These are phyloP conservation scores for Xiphydria camelus DNA, from an alignment of 2,888 invertebrate genomes.

Conservation along the genomic window DNA sequence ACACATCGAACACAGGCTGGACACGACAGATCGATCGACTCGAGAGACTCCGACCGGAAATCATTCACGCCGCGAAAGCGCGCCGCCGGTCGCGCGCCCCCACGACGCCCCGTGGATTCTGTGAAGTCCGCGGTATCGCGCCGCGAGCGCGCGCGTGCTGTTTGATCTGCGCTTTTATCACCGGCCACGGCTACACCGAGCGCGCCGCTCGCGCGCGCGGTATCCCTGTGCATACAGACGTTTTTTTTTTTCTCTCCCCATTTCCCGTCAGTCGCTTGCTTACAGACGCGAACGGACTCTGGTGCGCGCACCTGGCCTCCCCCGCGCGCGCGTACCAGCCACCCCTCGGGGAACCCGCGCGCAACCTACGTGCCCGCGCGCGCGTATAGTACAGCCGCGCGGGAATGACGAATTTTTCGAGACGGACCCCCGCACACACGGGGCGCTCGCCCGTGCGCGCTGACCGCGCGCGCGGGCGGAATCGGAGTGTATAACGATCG, in stretches of 20 bases:
- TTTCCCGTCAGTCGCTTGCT: too few species aligned
- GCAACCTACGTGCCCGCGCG: slow-evolving; percentile 14
- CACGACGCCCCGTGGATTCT: slow-evolving; percentile 11
- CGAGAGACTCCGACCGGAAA: too few species aligned
- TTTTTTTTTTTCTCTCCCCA: not conserved
- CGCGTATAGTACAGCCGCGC: not conserved
- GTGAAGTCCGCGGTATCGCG: too few species aligned
- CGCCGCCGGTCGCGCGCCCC: slow-evolving; percentile 6
- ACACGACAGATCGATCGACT: too few species aligned
- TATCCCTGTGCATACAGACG: slow-evolving; percentile 25
- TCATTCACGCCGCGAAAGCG: slow-evolving; percentile 24
- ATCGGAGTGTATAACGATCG: too few species aligned
- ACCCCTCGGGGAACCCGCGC: slow-evolving; percentile 22
- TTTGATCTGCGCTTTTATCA: slow-evolving; percentile 22
- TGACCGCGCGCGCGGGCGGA: too few species aligned
- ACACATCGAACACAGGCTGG: slow-evolving; percentile 1
- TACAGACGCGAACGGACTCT: slow-evolving; percentile 11
- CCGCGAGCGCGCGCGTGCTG: too few species aligned
- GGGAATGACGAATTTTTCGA: too few species aligned
- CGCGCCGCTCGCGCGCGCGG: slow-evolving; percentile 21
- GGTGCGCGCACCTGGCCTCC: slow-evolving; percentile 41
- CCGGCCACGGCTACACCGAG: slow-evolving; percentile 16
- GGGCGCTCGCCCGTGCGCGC: too few species aligned
- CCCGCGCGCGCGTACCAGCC: slow-evolving; percentile 32
- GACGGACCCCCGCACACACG: too few species aligned